Percentiles rank a stretch among this genome's conserved stretches.
Evolutionary conservation across 2,888 invertebrate genomes (phyloP).

Genomic region (Unio pictorum): DNA sequence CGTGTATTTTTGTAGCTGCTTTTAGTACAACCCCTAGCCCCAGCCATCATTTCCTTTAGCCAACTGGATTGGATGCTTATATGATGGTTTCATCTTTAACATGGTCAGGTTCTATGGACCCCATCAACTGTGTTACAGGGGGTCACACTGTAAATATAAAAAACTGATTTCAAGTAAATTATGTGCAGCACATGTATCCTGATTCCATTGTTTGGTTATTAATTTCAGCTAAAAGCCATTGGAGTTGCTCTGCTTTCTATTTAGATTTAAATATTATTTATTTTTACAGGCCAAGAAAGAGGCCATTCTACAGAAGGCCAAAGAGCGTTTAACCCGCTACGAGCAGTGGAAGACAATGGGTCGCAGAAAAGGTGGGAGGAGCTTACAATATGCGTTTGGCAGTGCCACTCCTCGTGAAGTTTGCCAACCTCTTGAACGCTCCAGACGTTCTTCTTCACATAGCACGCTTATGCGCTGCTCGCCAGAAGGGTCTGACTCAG

Average conservation of each 20-base stretch:
- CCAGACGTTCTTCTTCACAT: constrained; percentile 63
- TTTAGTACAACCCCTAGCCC: no score
- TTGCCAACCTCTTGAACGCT: constrained; percentile 61
- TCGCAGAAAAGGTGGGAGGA: constrained; percentile 60
- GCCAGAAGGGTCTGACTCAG: constrained; percentile 64
- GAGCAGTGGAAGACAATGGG: constrained; percentile 60
- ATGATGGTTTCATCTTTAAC: no score
- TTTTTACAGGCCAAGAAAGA: constrained; percentile 55
- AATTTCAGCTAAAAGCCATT: no score
- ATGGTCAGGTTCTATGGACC: no score
- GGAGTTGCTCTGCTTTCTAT: not conserved
- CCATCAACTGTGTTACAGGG: no score
- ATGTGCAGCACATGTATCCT: no score
- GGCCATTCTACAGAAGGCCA: constrained; percentile 57
- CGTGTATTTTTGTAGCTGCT: no score
- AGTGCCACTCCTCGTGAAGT: constrained; percentile 65
- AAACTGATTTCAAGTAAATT: no score
- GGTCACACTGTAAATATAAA: no score
- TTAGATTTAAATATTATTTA: constrained; percentile 2
- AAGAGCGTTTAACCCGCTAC: constrained; percentile 61
- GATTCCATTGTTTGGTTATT: no score
- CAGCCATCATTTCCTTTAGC: no score
- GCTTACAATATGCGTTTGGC: constrained; percentile 61
- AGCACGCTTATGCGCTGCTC: constrained; percentile 63
- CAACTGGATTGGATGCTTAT: no score